These are phyloP conservation scores for Dynastes hyllus DNA, from an alignment of 2,888 invertebrate genomes.

Conservation along the genomic window DNA sequence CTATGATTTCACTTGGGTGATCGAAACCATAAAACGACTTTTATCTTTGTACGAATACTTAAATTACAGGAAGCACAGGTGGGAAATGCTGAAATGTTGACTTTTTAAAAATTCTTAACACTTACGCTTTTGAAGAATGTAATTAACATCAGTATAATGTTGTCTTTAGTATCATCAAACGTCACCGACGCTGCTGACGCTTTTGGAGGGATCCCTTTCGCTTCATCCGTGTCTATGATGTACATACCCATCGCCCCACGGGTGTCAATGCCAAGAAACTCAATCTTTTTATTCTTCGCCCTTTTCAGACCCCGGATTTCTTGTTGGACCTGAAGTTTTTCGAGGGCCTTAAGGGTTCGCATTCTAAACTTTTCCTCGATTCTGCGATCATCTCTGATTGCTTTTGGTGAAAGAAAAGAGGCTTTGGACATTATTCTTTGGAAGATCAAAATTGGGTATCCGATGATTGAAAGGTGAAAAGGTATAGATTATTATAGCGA, in stretches of 20 bases:
- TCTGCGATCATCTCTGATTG: slow-evolving; percentile 21
- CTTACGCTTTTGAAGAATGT: slow-evolving; percentile 37
- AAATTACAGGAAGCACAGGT: too few species aligned
- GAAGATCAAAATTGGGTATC: background rate
- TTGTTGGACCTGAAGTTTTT: slow-evolving; percentile 33
- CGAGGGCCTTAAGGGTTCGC: slow-evolving; percentile 42
- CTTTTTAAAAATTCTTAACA: background rate
- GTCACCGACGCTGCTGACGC: background rate
- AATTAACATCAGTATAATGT: background rate
- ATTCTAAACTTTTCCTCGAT: slow-evolving; percentile 33
- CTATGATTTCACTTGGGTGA: too few species aligned
- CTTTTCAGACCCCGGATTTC: slow-evolving; percentile 16
- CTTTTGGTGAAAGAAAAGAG: slow-evolving; percentile 12
- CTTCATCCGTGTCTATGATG: slow-evolving; percentile 43
- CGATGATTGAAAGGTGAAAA: too few species aligned
- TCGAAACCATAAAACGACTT: too few species aligned
- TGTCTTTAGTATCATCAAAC: background rate
- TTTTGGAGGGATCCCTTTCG: background rate
- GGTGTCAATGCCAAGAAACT: background rate
- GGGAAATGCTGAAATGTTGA: background rate
- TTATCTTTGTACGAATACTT: too few species aligned
- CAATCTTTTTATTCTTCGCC: background rate
- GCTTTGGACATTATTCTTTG: background rate
- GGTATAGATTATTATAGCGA: too few species aligned
- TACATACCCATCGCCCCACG: slow-evolving; percentile 46